Evolutionary conservation across 2,797 vertebrate genomes (phyloP).

Genomic region (Anguilla megastoma): DNA sequence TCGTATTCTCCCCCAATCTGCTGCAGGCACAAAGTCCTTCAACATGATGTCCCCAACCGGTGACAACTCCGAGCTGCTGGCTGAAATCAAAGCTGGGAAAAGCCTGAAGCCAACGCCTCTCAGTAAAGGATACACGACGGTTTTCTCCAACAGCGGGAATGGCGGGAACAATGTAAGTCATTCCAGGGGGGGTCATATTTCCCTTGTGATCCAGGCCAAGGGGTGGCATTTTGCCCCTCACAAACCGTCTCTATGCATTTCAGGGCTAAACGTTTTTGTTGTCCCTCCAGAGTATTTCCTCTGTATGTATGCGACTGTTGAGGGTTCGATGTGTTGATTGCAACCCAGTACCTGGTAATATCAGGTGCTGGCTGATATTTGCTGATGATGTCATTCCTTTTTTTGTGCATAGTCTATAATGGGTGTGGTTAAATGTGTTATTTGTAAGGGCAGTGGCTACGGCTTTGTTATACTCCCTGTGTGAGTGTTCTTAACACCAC

Average conservation of each 20-base stretch:
- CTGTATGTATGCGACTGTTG: not conserved
- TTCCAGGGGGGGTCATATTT: not conserved
- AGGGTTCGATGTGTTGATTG: not conserved
- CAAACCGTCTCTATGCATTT: not conserved
- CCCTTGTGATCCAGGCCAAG: too few species aligned
- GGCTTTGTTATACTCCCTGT: not conserved
- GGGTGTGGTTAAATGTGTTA: not conserved
- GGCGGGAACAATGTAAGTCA: slow-evolving; percentile 70
- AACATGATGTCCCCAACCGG: slow-evolving; percentile 99
- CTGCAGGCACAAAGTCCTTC: slow-evolving; percentile 94
- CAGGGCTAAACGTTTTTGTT: not conserved
- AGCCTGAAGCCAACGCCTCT: slow-evolving; percentile 93
- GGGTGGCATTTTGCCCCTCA: too few species aligned
- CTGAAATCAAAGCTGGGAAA: slow-evolving; percentile 97
- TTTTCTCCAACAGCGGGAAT: slow-evolving; percentile 85
- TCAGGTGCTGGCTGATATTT: not conserved
- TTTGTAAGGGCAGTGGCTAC: not conserved
- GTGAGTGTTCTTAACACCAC: not conserved
- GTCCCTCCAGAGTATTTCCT: not conserved
- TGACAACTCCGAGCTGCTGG: slow-evolving; percentile 95
- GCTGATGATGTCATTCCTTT: not conserved
- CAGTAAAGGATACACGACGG: slow-evolving; percentile 90
- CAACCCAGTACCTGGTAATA: not conserved
- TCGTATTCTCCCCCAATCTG: slow-evolving; percentile 50
- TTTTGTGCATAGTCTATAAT: not conserved